Evolutionary conservation across 2,888 invertebrate species (phyloP).

Genomic region (Leptinotarsa tumamoca): DNA sequence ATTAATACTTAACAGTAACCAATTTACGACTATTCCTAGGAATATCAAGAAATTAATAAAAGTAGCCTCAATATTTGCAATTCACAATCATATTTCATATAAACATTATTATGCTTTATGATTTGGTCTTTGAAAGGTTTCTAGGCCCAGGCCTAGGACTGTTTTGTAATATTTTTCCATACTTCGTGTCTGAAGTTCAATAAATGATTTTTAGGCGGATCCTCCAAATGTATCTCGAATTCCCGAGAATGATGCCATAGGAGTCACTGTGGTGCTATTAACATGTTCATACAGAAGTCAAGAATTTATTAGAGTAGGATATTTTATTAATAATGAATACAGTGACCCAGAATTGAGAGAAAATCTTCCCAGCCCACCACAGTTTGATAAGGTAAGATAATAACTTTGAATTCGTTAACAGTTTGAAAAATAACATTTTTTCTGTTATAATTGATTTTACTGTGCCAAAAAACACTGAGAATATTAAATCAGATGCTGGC

Average conservation of each 20-base stretch:
- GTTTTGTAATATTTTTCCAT: background rate
- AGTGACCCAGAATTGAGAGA: conserved; percentile 91
- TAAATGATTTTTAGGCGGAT: conserved; percentile 77
- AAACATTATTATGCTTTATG: too few species aligned
- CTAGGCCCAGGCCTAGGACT: too few species aligned
- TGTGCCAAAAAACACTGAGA: too few species aligned
- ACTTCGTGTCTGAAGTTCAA: background rate
- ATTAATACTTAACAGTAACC: background rate
- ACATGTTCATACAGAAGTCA: conserved; percentile 92
- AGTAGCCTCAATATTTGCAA: too few species aligned
- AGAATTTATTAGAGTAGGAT: conserved; percentile 97
- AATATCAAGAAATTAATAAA: too few species aligned
- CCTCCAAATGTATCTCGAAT: conserved; percentile 95
- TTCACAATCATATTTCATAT: too few species aligned
- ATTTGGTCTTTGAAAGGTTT: too few species aligned
- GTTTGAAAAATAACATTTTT: background rate
- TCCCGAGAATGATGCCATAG: conserved; percentile 96
- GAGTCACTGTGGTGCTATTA: conserved; percentile 95
- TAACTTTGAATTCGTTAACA: background rate
- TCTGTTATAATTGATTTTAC: too few species aligned
- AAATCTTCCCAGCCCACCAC: conserved; percentile 92
- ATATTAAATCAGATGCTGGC: too few species aligned
- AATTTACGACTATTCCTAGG: too few species aligned
- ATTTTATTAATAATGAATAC: conserved; percentile 98
- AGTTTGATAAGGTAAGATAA: conserved; percentile 87